Evolutionary conservation across 2,113 vertebrate species (phyloP).

Genomic region (Gavialis gangeticus): DNA sequence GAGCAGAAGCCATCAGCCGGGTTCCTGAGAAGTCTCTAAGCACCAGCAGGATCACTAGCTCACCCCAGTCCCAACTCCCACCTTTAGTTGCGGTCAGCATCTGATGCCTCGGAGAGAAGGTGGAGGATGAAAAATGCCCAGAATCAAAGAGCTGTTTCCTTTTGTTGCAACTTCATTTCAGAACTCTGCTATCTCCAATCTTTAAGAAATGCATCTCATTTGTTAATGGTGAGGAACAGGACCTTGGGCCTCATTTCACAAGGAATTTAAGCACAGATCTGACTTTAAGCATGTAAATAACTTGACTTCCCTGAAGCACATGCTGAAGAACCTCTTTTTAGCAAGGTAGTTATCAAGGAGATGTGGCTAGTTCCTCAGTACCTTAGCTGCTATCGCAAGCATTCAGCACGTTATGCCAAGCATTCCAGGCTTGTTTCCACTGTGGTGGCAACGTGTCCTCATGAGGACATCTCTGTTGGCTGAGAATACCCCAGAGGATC

Average conservation of each 20-base stretch:
- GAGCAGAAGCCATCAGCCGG: no score
- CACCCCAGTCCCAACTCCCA: no score
- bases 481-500: no score
- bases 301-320: constrained; percentile 21
- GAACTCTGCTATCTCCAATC: constrained; percentile 30
- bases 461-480: no score
- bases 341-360: neutral
- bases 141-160: neutral
- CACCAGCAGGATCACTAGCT: no score
- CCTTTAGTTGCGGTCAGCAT: no score
- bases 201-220: constrained; percentile 1
- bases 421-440: no score
- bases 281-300: neutral
- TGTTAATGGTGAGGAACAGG: constrained; percentile 3
- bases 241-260: neutral
- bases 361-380: neutral
- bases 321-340: neutral
- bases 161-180: neutral
- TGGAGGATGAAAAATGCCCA: no score
- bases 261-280: constrained; percentile 7
- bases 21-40: no score
- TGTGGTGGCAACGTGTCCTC: no score
- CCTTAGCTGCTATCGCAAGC: neutral
- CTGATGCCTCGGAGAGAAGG: no score
- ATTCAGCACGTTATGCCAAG: neutral